Percentiles rank a stretch among this genome's conserved stretches.
Conservation (phyloP, 23 tunicate species). For the Ciona savignyi region DNA sequence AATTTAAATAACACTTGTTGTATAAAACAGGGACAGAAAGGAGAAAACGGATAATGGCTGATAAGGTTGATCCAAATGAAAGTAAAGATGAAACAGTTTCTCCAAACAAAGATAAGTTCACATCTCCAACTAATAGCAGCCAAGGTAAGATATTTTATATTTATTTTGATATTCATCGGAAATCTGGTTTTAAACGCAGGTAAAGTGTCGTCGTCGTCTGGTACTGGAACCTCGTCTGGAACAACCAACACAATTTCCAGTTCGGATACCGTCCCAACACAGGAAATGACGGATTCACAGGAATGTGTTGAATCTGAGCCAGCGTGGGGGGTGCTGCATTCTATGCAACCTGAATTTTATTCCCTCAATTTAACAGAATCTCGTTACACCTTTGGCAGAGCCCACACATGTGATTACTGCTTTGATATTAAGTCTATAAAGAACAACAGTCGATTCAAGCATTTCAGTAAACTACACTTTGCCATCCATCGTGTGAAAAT, state of each 20-base stretch:
- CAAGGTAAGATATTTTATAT: too few species aligned
- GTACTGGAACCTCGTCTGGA: conserved; percentile 10
- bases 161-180: too few species aligned
- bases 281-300: conserved; percentile 24
- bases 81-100: too few species aligned
- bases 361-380: conserved; percentile 29
- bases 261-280: conserved; percentile 61
- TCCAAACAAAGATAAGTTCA: too few species aligned
- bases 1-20: too few species aligned
- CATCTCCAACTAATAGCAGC: too few species aligned
- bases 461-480: conserved; percentile 67
- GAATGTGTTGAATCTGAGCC: conserved; percentile 3
- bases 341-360: conserved; percentile 39
- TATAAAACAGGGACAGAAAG: too few species aligned
- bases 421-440: conserved; percentile 63
- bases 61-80: too few species aligned
- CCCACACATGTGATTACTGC: conserved; percentile 27
- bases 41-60: too few species aligned
- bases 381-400: conserved; percentile 61
- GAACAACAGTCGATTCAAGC: conserved; percentile 24
- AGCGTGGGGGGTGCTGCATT: conserved; percentile 42
- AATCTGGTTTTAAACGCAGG: not conserved
- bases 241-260: conserved; percentile 38
- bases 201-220: not conserved
- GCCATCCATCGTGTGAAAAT: conserved; percentile 25